Conservation (phyloP, 2,888 invertebrate species). For the Monopis laevigella region DNA sequence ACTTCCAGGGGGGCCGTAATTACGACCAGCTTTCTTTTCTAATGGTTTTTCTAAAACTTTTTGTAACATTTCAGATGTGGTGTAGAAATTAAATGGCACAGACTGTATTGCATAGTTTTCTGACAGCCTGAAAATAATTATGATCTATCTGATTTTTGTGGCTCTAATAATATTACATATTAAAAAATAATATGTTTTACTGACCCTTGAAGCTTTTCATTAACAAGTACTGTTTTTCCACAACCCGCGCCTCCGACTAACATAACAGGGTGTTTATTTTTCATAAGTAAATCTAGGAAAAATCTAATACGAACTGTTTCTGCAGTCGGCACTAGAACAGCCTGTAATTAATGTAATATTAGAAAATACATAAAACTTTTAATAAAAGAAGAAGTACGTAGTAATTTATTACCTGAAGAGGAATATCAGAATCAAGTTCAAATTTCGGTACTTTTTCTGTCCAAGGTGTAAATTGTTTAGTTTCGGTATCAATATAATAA, state of each 20-base stretch:
- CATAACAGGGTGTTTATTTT: conserved; percentile 91
- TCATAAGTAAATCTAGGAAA: conserved; percentile 90
- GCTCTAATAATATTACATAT: no score
- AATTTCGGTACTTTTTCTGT: conserved; percentile 89
- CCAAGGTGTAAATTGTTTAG: conserved; percentile 91
- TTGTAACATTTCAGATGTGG: conserved; percentile 92
- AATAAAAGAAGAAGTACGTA: not conserved
- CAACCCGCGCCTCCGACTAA: conserved; percentile 92
- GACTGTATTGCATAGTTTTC: conserved; percentile 91
- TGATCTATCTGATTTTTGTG: no score
- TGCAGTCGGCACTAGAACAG: conserved; percentile 90
- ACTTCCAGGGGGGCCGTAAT: conserved; percentile 95
- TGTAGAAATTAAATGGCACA: conserved; percentile 96
- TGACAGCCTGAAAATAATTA: conserved; percentile 61
- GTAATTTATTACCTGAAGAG: conserved; percentile 84
- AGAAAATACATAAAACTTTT: not conserved
- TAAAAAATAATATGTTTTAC: conserved; percentile 20
- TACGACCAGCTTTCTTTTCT: conserved; percentile 95
- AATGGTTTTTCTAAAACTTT: conserved; percentile 93
- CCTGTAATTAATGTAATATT: conserved; percentile 56
- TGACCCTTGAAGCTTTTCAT: conserved; percentile 72
- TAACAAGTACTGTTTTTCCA: conserved; percentile 89
- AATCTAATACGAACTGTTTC: conserved; percentile 91
- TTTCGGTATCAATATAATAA: conserved; percentile 90
- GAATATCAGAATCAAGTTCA: conserved; percentile 90